Evolutionary conservation across 2,797 vertebrate genomes (phyloP).

Genomic region (Gephyroberyx darwinii): DNA sequence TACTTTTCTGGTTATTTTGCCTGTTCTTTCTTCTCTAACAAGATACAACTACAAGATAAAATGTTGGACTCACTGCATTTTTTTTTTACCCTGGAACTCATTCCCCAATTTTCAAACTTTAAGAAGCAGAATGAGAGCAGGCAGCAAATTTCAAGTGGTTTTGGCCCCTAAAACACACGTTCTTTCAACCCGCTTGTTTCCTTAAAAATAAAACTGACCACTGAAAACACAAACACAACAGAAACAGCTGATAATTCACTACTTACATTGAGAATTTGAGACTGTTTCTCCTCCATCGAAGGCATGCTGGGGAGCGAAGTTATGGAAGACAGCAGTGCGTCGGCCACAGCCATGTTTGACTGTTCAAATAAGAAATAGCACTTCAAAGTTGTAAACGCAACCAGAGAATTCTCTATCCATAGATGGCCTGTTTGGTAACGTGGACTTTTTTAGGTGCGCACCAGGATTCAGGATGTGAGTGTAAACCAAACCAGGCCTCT

Average conservation of each 20-base stretch:
- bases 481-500: conserved; percentile 40
- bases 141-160: too few species aligned
- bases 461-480: conserved; percentile 50
- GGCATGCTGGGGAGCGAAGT: conserved; percentile 74
- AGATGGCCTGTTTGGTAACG: not conserved
- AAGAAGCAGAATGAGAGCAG: too few species aligned
- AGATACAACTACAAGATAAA: too few species aligned
- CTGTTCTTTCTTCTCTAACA: too few species aligned
- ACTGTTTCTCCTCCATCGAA: conserved; percentile 75
- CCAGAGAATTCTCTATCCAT: conserved; percentile 42
- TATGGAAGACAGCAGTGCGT: conserved; percentile 77
- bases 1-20: too few species aligned
- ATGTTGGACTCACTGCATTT: too few species aligned
- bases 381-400: not conserved
- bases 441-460: not conserved
- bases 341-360: conserved; percentile 80
- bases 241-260: not conserved
- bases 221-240: not conserved
- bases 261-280: conserved; percentile 83
- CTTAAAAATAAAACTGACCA: too few species aligned
- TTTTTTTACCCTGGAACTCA: too few species aligned
- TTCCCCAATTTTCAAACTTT: too few species aligned
- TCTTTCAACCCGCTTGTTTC: too few species aligned
- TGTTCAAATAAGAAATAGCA: not conserved
- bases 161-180: too few species aligned